A percentile compares a stretch with the other conserved stretches of the same genome.
These are phyloP conservation scores for Drosophila antonietae DNA, from an alignment of 2,888 invertebrate genomes.

Conservation along the genomic window DNA sequence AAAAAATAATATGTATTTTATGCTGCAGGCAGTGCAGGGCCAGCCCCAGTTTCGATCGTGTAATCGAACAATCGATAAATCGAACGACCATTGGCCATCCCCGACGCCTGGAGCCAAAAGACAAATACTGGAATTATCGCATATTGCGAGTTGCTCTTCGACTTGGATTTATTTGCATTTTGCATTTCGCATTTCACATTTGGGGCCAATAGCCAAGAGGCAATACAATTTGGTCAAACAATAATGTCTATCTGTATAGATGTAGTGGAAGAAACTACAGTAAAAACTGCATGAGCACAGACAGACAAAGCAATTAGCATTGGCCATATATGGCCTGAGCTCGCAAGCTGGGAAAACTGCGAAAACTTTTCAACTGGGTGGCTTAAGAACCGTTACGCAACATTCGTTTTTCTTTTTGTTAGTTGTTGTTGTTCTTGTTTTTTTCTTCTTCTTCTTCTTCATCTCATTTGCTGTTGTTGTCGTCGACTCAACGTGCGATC, in stretches of 20 bases:
- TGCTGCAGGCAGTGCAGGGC: slow-evolving; percentile 55
- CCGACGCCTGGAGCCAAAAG: slow-evolving; percentile 15
- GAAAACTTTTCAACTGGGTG: slow-evolving; percentile 49
- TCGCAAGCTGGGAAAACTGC: slow-evolving; percentile 37
- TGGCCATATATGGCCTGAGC: slow-evolving; percentile 48
- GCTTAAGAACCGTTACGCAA: slow-evolving; percentile 63
- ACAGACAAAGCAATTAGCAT: slow-evolving; percentile 54
- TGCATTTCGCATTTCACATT: slow-evolving; percentile 19
- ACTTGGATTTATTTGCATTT: slow-evolving; percentile 55
- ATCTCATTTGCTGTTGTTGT: not conserved
- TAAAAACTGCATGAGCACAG: slow-evolving; percentile 17
- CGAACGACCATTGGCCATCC: slow-evolving; percentile 41
- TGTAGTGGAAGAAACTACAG: slow-evolving; percentile 9
- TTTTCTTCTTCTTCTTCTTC: not conserved
- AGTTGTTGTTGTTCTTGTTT: not conserved
- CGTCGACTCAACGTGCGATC: slow-evolving; percentile 30
- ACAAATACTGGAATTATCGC: slow-evolving; percentile 53
- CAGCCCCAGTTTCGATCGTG: slow-evolving; percentile 41
- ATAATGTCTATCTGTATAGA: slow-evolving; percentile 32
- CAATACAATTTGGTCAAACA: slow-evolving; percentile 48
- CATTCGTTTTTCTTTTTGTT: slow-evolving; percentile 20
- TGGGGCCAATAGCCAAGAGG: slow-evolving; percentile 36
- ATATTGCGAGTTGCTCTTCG: slow-evolving; percentile 30
- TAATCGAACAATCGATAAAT: slow-evolving; percentile 37
- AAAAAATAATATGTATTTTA: slow-evolving; percentile 28